These are phyloP conservation scores for Athene noctua DNA, from an alignment of 2,113 vertebrate species.

Conservation along the genomic window DNA sequence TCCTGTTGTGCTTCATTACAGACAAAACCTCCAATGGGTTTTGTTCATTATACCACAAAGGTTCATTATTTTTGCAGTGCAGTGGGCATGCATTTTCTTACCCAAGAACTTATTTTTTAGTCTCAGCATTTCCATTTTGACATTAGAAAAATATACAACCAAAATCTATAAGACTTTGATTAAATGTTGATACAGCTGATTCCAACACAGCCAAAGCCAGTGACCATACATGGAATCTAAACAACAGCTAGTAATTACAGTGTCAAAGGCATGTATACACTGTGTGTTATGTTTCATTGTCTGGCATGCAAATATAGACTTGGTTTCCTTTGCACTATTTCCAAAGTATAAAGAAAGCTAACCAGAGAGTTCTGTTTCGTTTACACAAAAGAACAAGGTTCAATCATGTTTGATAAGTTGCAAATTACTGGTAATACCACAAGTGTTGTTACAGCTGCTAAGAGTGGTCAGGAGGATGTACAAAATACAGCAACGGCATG, in stretches of 20 bases:
- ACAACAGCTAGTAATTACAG: constrained; percentile 86
- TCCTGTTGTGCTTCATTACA: constrained; percentile 63
- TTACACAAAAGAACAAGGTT: constrained; percentile 88
- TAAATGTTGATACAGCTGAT: constrained; percentile 92
- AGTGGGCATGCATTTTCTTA: constrained; percentile 73
- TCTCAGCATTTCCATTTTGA: constrained; percentile 81
- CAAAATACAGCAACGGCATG: constrained; percentile 81
- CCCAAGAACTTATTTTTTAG: constrained; percentile 76
- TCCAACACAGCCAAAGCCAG: constrained; percentile 81
- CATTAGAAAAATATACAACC: constrained; percentile 85
- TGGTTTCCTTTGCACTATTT: constrained; percentile 82
- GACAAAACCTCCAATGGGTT: constrained; percentile 52
- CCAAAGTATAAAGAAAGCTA: constrained; percentile 85
- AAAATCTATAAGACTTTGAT: constrained; percentile 87
- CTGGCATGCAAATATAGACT: constrained; percentile 85
- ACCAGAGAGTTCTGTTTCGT: constrained; percentile 83
- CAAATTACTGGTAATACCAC: constrained; percentile 87
- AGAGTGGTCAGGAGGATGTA: constrained; percentile 81
- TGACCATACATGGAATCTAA: constrained; percentile 85
- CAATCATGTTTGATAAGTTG: constrained; percentile 90
- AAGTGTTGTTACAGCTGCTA: constrained; percentile 89
- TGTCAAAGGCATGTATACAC: constrained; percentile 87
- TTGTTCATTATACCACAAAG: constrained; percentile 61
- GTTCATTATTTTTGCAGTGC: constrained; percentile 76
- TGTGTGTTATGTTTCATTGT: constrained; percentile 87